Conservation (phyloP, 2,888 invertebrate species). For the Pollenia amentaria region DNA sequence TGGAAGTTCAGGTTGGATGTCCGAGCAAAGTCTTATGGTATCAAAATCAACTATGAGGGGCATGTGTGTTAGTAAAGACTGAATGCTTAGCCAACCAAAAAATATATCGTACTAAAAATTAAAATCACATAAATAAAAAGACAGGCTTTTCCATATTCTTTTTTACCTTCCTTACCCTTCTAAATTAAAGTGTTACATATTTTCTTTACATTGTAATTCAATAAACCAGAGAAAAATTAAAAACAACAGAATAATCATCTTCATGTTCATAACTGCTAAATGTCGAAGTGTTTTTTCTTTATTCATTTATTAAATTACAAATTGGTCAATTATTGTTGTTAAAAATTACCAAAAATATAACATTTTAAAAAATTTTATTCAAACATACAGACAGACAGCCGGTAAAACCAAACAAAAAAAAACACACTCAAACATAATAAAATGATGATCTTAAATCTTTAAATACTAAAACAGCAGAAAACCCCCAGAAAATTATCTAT, state of each 20-base stretch:
- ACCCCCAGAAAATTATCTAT: slow-evolving; percentile 22
- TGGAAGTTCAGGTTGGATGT: no score
- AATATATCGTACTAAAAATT: no score
- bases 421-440: slow-evolving; percentile 37
- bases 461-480: slow-evolving; percentile 39
- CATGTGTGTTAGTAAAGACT: no score
- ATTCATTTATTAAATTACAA: slow-evolving; percentile 63
- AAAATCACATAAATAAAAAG: no score
- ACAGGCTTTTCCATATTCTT: no score
- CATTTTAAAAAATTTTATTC: slow-evolving; percentile 57
- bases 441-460: slow-evolving; percentile 64
- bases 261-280: slow-evolving; percentile 38
- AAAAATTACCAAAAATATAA: slow-evolving; percentile 57
- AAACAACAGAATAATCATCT: background rate
- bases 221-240: background rate
- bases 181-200: background rate
- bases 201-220: slow-evolving; percentile 1
- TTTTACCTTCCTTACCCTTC: background rate
- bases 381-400: background rate
- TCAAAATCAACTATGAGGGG: no score
- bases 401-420: slow-evolving; percentile 20
- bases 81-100: no score
- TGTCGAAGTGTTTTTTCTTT: slow-evolving; percentile 53
- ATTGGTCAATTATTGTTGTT: slow-evolving; percentile 70
- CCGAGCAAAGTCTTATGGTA: no score